A percentile compares a stretch with the other conserved stretches of the same genome.
phyloP scores from a whole-genome alignment of 2,113 vertebrate genomes.

The Sinocyclocheilus anophthalmus region DNA sequence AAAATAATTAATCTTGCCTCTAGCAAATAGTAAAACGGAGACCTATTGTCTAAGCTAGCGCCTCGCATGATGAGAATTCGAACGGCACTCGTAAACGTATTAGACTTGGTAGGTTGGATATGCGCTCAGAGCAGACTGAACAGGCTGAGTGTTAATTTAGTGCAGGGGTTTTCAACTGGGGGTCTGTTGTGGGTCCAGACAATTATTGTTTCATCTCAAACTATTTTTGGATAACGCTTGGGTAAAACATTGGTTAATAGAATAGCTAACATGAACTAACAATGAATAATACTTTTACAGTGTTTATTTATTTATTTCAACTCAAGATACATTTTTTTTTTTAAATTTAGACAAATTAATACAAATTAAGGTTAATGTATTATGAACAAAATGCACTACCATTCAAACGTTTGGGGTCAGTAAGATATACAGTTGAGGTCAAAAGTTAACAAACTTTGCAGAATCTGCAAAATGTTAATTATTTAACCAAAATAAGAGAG shows the following conservation, averaged over 20 bases:
- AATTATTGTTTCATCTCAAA: not conserved
- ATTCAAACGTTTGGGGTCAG: too few species aligned
- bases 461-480: too few species aligned
- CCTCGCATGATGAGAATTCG: slow-evolving; percentile 62
- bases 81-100: not conserved
- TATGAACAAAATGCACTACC: too few species aligned
- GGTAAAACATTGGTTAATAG: not conserved
- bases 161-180: not conserved
- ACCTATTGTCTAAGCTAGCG: slow-evolving; percentile 52
- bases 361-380: too few species aligned
- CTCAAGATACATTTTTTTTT: too few species aligned
- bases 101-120: not conserved
- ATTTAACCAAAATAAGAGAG: too few species aligned
- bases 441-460: too few species aligned
- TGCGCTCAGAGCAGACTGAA: not conserved
- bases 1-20: slow-evolving; percentile 73
- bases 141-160: not conserved
- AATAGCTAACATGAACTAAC: not conserved
- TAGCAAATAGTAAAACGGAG: slow-evolving; percentile 70
- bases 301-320: too few species aligned
- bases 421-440: too few species aligned
- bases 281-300: not conserved
- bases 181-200: not conserved
- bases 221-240: not conserved
- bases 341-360: too few species aligned